Evolutionary conservation across 2,797 vertebrate species (phyloP).

Genomic region (Galaxias olidus): DNA sequence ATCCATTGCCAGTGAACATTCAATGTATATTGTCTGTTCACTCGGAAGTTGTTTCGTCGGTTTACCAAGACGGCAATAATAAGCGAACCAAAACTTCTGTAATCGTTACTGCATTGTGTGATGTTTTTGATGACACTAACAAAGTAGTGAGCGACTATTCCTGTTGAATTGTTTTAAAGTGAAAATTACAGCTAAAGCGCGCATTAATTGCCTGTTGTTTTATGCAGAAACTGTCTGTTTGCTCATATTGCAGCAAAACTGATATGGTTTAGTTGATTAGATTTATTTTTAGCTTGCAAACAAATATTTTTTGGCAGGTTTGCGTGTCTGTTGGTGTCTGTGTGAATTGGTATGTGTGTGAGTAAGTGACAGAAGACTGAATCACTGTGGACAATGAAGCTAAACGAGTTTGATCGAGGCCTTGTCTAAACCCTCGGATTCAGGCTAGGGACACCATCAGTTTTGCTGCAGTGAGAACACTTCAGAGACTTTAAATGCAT

Average conservation of each 20-base stretch:
- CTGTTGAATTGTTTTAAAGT: conserved; percentile 52
- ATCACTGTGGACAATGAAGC: conserved; percentile 2
- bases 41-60: conserved; percentile 43
- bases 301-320: not conserved
- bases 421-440: conserved; percentile 58
- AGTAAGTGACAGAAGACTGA: conserved; percentile 11
- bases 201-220: conserved; percentile 67
- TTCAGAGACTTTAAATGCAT: conserved; percentile 68
- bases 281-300: too few relatives aligned
- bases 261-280: too few relatives aligned
- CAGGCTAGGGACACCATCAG: conserved; percentile 40
- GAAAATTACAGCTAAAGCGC: conserved; percentile 65
- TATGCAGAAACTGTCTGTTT: conserved; percentile 66
- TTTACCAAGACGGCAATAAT: conserved; percentile 33
- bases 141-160: conserved; percentile 39
- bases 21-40: conserved; percentile 58
- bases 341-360: conserved; percentile 21
- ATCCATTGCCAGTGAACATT: conserved; percentile 50
- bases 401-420: conserved; percentile 14
- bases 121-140: conserved; percentile 48
- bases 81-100: conserved; percentile 33
- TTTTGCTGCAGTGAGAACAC: conserved; percentile 90
- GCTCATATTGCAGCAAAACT: conserved; percentile 88
- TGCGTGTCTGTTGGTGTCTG: not conserved
- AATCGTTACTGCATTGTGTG: conserved; percentile 42